phyloP scores from a whole-genome alignment of 2,888 invertebrate species.

The Melangyna quadrimaculata region DNA sequence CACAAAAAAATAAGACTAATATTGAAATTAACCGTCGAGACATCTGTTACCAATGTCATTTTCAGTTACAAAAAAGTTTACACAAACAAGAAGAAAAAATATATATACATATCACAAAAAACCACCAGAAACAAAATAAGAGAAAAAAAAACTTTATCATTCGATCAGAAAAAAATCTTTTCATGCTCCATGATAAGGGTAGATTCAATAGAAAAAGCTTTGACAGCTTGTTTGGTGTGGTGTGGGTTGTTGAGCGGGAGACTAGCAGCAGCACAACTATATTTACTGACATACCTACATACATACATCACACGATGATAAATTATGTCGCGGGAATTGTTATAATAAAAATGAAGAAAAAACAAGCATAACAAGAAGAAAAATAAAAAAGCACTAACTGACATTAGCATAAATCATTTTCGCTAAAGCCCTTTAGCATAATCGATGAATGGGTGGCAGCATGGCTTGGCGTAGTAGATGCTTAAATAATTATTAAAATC shows the following conservation, averaged over 20 bases:
- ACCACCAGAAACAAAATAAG: neutral
- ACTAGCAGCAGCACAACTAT: neutral
- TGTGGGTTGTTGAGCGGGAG: neutral
- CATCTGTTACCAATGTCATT: constrained; percentile 67
- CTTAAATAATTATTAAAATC: constrained; percentile 59
- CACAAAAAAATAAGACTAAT: constrained; percentile 8
- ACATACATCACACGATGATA: neutral
- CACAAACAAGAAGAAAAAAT: neutral
- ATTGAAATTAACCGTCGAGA: constrained; percentile 50
- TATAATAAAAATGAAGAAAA: neutral
- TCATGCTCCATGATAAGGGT: constrained; percentile 37
- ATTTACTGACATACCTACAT: neutral
- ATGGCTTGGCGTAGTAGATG: constrained; percentile 43
- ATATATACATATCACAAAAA: neutral
- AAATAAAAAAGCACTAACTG: constrained; percentile 22
- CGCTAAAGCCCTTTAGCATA: constrained; percentile 48
- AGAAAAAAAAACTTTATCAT: constrained; percentile 25
- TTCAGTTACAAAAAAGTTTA: constrained; percentile 40
- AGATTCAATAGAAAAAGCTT: constrained; percentile 31
- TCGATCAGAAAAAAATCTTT: constrained; percentile 39
- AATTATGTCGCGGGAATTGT: neutral
- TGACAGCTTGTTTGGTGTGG: constrained; percentile 13
- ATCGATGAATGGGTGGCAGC: constrained; percentile 55
- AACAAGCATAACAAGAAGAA: no score
- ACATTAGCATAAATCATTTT: constrained; percentile 64